phyloP scores from a whole-genome alignment of 2,113 vertebrate species.

The Ammodytes marinus region DNA sequence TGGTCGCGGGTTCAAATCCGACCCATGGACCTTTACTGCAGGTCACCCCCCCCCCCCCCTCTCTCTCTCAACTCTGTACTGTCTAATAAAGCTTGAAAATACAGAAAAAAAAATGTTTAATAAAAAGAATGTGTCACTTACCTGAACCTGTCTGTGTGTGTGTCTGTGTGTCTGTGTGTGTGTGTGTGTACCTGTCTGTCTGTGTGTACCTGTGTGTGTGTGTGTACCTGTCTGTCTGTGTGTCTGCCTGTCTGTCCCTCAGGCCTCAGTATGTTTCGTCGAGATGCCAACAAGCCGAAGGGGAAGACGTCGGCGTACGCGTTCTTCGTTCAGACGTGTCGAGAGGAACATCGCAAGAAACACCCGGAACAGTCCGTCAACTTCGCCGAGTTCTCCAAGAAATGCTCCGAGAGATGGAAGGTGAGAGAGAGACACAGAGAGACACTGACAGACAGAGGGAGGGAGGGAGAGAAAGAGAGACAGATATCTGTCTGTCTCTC shows the following conservation, averaged over 20 bases:
- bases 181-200: not conserved
- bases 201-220: not conserved
- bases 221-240: not conserved
- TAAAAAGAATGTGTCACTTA: too few relatives aligned
- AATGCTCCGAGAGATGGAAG: conserved; percentile 96
- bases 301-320: conserved; percentile 97
- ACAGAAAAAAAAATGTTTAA: too few relatives aligned
- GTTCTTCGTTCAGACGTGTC: conserved; percentile 95
- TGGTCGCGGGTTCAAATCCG: too few relatives aligned
- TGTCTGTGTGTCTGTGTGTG: too few relatives aligned
- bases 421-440: conserved; percentile 70
- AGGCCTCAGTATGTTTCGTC: conserved; percentile 89
- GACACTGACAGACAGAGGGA: not conserved
- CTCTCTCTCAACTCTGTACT: too few relatives aligned
- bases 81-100: too few relatives aligned
- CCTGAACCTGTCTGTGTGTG: too few relatives aligned
- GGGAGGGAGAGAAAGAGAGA: not conserved
- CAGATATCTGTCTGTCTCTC: not conserved
- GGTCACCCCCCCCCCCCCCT: too few relatives aligned
- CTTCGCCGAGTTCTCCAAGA: conserved; percentile 96
- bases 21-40: too few relatives aligned
- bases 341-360: conserved; percentile 96
- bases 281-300: conserved; percentile 93
- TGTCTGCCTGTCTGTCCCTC: not conserved
- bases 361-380: conserved; percentile 92